These are phyloP conservation scores for Ursus arctos DNA, from an alignment of 2,113 vertebrate species.

Conservation along the genomic window DNA sequence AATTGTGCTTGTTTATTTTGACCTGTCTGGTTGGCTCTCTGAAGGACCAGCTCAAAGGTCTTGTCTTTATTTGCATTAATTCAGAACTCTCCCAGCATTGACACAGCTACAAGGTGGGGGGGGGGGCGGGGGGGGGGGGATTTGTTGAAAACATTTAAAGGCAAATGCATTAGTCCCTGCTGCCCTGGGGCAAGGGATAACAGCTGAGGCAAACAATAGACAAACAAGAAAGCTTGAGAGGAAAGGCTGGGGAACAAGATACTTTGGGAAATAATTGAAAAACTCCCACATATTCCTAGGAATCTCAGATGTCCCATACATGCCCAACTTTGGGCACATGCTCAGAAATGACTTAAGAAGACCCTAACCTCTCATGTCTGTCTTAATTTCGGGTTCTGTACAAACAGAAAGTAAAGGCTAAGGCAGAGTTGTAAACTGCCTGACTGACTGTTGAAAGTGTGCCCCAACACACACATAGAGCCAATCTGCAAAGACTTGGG, in stretches of 20 bases:
- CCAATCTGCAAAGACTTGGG: not conserved
- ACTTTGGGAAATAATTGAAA: slow-evolving; percentile 44
- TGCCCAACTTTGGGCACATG: not conserved
- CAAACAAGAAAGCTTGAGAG: not conserved
- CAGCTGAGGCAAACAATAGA: slow-evolving; percentile 13
- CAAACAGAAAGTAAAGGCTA: slow-evolving; percentile 32
- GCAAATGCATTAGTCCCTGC: not conserved
- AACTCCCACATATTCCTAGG: not conserved
- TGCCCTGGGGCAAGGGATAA: not conserved
- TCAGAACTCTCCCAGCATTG: not conserved
- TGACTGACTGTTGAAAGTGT: not conserved
- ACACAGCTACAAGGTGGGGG: not conserved
- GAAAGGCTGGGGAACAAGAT: not conserved
- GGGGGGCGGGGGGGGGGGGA: not conserved
- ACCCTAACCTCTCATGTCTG: not conserved
- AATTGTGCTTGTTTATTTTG: slow-evolving; percentile 18
- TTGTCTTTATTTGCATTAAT: slow-evolving; percentile 42
- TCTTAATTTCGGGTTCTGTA: slow-evolving; percentile 15
- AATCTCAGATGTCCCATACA: not conserved
- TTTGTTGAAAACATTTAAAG: slow-evolving; percentile 62
- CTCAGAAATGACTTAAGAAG: slow-evolving; percentile 39
- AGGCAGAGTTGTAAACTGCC: slow-evolving; percentile 26
- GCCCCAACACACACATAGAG: not conserved
- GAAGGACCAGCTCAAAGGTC: not conserved
- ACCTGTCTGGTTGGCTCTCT: not conserved